A percentile compares a stretch with the other conserved stretches of the same genome.
phyloP scores from a whole-genome alignment of 2,797 vertebrate species.

The Tokudaia tokunoshimensis region DNA sequence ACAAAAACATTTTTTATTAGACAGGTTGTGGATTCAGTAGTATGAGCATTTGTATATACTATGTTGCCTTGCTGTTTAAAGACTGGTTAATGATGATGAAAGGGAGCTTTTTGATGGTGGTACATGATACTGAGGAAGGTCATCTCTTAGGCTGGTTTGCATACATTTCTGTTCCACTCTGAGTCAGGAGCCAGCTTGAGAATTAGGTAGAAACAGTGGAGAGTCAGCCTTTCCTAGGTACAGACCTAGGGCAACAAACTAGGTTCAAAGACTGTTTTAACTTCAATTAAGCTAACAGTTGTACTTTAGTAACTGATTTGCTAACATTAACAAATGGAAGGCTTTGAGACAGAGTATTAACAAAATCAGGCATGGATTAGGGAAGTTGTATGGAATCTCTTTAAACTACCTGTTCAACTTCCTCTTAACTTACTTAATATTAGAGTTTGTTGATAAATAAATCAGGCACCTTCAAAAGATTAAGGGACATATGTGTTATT shows the following conservation, averaged over 20 bases:
- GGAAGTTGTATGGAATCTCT: neutral
- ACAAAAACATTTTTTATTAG: constrained; percentile 15
- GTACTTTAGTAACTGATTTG: neutral
- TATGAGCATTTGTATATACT: neutral
- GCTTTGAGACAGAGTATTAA: neutral
- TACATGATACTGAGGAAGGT: neutral
- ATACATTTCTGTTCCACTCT: neutral
- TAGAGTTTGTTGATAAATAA: neutral
- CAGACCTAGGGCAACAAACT: neutral
- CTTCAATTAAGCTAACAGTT: neutral
- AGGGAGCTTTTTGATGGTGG: neutral
- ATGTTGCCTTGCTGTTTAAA: neutral
- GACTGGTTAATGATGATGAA: neutral
- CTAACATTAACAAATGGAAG: neutral
- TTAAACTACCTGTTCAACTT: neutral
- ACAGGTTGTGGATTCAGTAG: neutral
- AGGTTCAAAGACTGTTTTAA: neutral
- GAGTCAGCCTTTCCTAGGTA: neutral
- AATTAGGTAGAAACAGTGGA: neutral
- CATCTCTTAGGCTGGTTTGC: neutral
- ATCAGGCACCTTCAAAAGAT: neutral
- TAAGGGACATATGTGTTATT: neutral
- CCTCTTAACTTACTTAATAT: neutral
- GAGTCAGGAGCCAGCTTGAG: neutral
- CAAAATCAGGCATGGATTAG: neutral